phyloP scores from a whole-genome alignment of 2,888 invertebrate species.

The Leptinotarsa peninsularis region DNA sequence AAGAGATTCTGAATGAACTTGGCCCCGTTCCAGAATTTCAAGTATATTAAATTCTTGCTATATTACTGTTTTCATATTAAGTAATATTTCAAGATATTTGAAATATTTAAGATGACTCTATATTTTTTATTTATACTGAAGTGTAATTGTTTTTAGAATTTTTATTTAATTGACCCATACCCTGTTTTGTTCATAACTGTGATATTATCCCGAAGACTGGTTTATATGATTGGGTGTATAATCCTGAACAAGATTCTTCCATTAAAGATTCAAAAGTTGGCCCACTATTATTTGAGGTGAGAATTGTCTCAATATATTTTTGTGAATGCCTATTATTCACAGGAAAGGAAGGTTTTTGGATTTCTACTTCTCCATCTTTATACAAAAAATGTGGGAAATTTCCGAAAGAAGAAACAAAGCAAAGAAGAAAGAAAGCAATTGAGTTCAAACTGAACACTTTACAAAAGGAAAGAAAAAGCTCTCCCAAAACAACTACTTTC shows the following conservation, averaged over 20 bases:
- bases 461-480: too few species aligned
- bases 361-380: background rate
- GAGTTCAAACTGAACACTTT: too few species aligned
- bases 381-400: too few species aligned
- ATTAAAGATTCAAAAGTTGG: slow-evolving; percentile 50
- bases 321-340: background rate
- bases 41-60: too few species aligned
- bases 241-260: slow-evolving; percentile 55
- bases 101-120: background rate
- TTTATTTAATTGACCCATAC: slow-evolving; percentile 92
- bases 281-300: slow-evolving; percentile 56
- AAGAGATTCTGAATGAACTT: too few species aligned
- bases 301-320: slow-evolving; percentile 1
- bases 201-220: slow-evolving; percentile 82
- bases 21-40: too few species aligned
- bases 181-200: slow-evolving; percentile 86
- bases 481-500: too few species aligned
- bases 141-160: slow-evolving; percentile 78
- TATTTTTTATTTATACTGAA: background rate
- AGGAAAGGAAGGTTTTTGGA: background rate
- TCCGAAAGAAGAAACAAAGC: too few species aligned
- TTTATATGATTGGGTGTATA: slow-evolving; percentile 69
- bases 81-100: background rate
- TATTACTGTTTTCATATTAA: too few species aligned
- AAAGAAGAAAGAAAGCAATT: too few species aligned